Evolutionary conservation across 2,797 vertebrate species (phyloP).

Genomic region (Bradypodion ventrale): DNA sequence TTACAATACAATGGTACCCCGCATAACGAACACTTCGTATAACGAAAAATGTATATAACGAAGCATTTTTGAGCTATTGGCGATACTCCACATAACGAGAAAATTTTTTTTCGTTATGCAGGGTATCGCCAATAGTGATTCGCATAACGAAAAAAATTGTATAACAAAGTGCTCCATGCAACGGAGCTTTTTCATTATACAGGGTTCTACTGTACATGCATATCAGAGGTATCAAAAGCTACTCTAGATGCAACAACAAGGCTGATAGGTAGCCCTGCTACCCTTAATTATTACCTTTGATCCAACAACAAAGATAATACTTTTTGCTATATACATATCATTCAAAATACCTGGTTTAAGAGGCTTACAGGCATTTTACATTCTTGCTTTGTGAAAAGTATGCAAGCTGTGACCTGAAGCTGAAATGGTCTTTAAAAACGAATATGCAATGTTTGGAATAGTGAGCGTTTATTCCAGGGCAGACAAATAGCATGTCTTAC

Average conservation of each 20-base stretch:
- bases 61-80: no score
- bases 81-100: no score
- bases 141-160: no score
- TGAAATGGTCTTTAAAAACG: background rate
- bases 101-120: no score
- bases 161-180: no score
- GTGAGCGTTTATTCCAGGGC: background rate
- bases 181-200: no score
- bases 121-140: no score
- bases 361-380: background rate
- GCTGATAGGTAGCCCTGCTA: background rate
- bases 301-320: background rate
- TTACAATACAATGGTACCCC: no score
- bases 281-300: background rate
- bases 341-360: background rate
- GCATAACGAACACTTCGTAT: no score
- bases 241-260: background rate
- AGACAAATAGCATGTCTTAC: background rate
- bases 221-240: background rate
- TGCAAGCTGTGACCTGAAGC: background rate
- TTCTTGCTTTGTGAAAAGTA: background rate
- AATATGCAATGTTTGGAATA: background rate
- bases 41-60: no score
- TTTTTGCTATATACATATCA: background rate
- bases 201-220: no score